Conservation (phyloP, 2,113 vertebrate species). For the Gavia stellata region DNA sequence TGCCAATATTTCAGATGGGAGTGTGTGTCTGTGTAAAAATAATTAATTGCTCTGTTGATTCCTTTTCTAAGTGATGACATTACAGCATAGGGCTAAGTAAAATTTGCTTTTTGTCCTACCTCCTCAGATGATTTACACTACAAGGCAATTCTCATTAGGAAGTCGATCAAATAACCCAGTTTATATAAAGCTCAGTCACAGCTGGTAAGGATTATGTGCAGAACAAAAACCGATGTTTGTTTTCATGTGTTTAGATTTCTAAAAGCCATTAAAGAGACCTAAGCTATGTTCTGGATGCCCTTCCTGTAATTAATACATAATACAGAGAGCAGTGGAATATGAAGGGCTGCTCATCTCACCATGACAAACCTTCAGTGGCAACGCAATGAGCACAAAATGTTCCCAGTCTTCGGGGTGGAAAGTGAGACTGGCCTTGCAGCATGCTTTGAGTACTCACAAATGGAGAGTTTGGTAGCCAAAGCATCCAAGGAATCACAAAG, state of each 20-base stretch:
- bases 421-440: background rate
- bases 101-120: background rate
- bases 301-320: slow-evolving; percentile 9
- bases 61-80: slow-evolving; percentile 6
- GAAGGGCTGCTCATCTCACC: background rate
- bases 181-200: slow-evolving; percentile 39
- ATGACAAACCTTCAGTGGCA: background rate
- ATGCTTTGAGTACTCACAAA: background rate
- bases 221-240: slow-evolving; percentile 26
- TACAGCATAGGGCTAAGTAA: background rate
- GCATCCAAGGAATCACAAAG: background rate
- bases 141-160: slow-evolving; percentile 14
- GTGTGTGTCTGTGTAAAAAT: background rate
- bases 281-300: background rate
- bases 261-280: slow-evolving; percentile 5
- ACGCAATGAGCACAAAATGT: accelerated
- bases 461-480: background rate
- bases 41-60: slow-evolving; percentile 10
- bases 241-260: slow-evolving; percentile 40
- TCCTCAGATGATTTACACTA: background rate
- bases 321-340: background rate
- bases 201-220: slow-evolving; percentile 30
- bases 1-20: background rate
- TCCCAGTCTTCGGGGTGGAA: background rate
- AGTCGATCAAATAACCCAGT: background rate